phyloP scores from a whole-genome alignment of 2,888 invertebrate genomes.

The Limnephilus auricula region DNA sequence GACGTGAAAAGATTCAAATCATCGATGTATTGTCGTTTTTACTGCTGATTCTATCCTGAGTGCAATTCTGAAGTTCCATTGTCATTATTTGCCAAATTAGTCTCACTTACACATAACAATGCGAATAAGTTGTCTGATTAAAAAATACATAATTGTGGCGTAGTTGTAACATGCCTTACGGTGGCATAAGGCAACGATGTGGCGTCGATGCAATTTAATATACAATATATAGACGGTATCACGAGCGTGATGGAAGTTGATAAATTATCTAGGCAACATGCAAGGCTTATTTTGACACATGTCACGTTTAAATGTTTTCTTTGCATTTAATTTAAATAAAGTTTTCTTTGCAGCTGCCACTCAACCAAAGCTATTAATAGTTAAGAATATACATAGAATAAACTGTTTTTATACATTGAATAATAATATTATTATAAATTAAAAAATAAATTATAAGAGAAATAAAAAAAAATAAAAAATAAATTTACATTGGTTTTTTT shows the following conservation, averaged over 20 bases:
- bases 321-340: too few species aligned
- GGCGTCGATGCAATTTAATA: too few species aligned
- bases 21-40: background rate
- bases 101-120: background rate
- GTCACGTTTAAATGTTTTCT: background rate
- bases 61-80: background rate
- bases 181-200: background rate
- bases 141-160: background rate
- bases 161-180: background rate
- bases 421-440: too few species aligned
- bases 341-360: background rate
- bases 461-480: too few species aligned
- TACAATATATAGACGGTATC: background rate
- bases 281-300: background rate
- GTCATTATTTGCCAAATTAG: background rate
- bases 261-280: background rate
- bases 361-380: background rate
- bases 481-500: too few species aligned
- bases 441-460: too few species aligned
- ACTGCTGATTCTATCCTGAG: background rate
- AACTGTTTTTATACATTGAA: too few species aligned
- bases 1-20: too few species aligned
- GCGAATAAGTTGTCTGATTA: background rate
- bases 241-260: background rate
- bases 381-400: background rate